Evolutionary conservation across 2,797 vertebrate species (phyloP), one percentile per base, ranked within the genome.

Genomic region (Catamblyrhynchus diadema): DNA sequence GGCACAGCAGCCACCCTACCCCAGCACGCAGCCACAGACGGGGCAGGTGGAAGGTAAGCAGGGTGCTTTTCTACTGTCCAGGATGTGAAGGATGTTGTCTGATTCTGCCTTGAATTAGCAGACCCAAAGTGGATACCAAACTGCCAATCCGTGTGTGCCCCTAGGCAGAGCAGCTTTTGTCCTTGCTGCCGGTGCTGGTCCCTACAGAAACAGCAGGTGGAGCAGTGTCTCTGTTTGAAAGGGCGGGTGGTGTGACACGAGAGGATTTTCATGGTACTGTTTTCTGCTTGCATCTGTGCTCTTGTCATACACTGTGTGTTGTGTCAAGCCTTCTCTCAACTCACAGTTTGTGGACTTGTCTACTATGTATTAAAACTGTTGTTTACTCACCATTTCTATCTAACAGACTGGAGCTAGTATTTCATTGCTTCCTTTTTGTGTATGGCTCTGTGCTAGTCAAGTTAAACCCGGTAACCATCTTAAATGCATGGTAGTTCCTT

Each of bases 31-130:
- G 97, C 98, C 98, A 87, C 97, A 98, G 96, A 96, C 98, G 61
- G 98, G 98, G 88, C 98, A 98, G 97, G 98, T 99, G 97, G 99
- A 99, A 98, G 99, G 99, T 99, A 92, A 98, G 98, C 35, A 67
- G 35, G 5, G 2, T 16, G 45, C 16, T 65, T 67, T 61, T 33
- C n/a, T 53, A 0, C 27, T 56, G 2, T 28, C 37, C 39, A 10
- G 53, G 51, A 30, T 1, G 1, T 14, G 18, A 62, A 21, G 28
- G n/a, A 7, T 39, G 48, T 25, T 64, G 24, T 82, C 35, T 69
- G 77, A 37, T 21, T 66, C 25, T 35, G 10, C 39, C 64, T 90
- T 86, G 8, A 8, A 0, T 69, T 42, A 51, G 51, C 32, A 48
- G 32, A 32, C n/a, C 24, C n/a, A 2, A 8, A 64, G 35, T 33